Conservation (phyloP, 2,797 vertebrate genomes). For the Acanthopagrus latus region DNA sequence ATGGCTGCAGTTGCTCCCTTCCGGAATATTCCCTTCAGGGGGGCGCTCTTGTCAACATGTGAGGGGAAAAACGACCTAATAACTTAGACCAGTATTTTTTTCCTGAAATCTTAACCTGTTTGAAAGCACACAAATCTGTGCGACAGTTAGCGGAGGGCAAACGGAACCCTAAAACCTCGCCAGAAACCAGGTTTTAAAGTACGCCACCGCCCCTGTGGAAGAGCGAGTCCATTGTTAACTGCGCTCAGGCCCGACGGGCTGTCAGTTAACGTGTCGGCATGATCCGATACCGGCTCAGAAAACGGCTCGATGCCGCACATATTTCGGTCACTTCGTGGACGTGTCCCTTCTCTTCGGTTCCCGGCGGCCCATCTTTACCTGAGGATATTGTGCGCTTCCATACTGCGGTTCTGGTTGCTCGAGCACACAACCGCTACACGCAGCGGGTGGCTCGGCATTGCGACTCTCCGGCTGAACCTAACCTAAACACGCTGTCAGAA, state of each 20-base stretch:
- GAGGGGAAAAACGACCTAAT: not conserved
- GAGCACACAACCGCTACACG: constrained; percentile 99
- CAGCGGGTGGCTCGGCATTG: constrained; percentile 96
- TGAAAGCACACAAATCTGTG: not conserved
- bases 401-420: constrained; percentile 99
- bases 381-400: constrained; percentile 99
- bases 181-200: not conserved
- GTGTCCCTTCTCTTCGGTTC: constrained; percentile 39
- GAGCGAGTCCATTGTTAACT: constrained; percentile 73
- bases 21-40: constrained; percentile 43
- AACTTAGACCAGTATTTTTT: constrained; percentile 21
- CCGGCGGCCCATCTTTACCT: constrained; percentile 88
- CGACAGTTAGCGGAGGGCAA: not conserved
- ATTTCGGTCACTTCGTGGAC: constrained; percentile 30
- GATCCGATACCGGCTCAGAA: constrained; percentile 24
- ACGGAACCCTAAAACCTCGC: not conserved
- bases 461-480: constrained; percentile 76
- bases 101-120: not conserved
- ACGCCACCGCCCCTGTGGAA: not conserved
- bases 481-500: constrained; percentile 22
- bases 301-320: constrained; percentile 19
- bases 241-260: constrained; percentile 64
- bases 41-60: constrained; percentile 68
- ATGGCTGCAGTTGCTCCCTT: constrained; percentile 56
- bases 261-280: constrained; percentile 15